A percentile compares a stretch with the other conserved stretches of the same genome.
Evolutionary conservation across 2,888 invertebrate species (phyloP).

Genomic region (Pyrocoelia pectoralis): DNA sequence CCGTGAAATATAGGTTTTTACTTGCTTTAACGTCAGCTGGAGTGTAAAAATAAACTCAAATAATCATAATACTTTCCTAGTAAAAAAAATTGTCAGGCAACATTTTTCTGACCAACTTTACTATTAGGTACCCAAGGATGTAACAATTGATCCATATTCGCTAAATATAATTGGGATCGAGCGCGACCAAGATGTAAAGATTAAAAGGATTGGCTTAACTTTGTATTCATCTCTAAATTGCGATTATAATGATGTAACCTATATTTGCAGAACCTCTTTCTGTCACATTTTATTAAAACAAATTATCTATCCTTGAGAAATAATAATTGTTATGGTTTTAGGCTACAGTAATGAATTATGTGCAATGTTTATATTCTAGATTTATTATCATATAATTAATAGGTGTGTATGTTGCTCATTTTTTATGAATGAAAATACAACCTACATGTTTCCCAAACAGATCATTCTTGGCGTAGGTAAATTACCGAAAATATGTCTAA

Average conservation of each 20-base stretch:
- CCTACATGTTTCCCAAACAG: not conserved
- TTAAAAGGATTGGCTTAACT: constrained; percentile 46
- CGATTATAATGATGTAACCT: constrained; percentile 27
- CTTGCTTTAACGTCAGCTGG: constrained; percentile 3
- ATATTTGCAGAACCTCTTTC: constrained; percentile 21
- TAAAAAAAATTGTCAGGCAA: not conserved
- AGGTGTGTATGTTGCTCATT: too few relatives aligned
- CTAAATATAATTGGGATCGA: constrained; percentile 44
- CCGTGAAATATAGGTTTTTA: constrained; percentile 15
- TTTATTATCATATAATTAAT: not conserved
- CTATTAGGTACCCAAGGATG: not conserved
- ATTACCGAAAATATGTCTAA: not conserved
- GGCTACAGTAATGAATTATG: not conserved
- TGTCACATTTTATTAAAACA: constrained; percentile 26
- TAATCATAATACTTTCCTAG: not conserved
- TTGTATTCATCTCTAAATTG: constrained; percentile 30
- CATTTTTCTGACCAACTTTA: not conserved
- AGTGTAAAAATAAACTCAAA: constrained; percentile 9
- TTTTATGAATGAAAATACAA: not conserved
- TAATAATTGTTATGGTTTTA: constrained; percentile 1
- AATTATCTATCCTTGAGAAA: constrained; percentile 16
- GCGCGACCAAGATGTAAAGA: constrained; percentile 44
- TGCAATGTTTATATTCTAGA: not conserved
- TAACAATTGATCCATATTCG: not conserved
- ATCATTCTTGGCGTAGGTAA: not conserved